Conservation (phyloP, 2,113 vertebrate genomes). For the Triplophysa tibetana region DNA sequence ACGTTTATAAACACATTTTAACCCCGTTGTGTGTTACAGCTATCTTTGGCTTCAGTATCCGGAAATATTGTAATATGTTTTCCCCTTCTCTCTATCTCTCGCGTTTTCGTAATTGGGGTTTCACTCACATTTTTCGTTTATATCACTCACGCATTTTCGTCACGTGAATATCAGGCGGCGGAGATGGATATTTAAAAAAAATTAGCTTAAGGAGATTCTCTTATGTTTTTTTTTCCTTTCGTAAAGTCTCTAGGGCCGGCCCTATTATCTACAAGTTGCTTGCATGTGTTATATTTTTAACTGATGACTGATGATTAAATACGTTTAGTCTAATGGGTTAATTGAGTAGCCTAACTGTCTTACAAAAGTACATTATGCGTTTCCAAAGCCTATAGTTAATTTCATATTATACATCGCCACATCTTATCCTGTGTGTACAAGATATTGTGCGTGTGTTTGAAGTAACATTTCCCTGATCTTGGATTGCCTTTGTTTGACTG, state of each 20-base stretch:
- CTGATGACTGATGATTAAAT: background rate
- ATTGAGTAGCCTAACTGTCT: background rate
- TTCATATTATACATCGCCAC: background rate
- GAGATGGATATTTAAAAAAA: background rate
- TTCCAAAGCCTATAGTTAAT: background rate
- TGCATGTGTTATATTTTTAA: slow-evolving; percentile 15
- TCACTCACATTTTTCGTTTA: no score
- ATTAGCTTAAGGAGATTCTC: background rate
- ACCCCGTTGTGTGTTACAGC: background rate
- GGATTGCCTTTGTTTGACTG: background rate
- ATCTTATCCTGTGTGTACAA: background rate
- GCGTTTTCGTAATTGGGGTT: no score
- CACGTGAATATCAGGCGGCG: background rate
- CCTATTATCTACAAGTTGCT: slow-evolving; percentile 14
- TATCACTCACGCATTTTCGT: no score
- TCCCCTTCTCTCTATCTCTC: background rate
- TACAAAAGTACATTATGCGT: background rate
- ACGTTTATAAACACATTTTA: background rate
- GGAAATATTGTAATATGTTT: background rate
- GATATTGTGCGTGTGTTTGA: background rate
- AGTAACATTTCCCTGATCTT: background rate
- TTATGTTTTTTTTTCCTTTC: background rate
- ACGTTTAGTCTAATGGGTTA: no score
- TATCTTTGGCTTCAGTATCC: background rate
- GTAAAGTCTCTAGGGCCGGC: background rate